Evolutionary conservation across 2,113 vertebrate genomes (phyloP).

Genomic region (Clinocottus analis): DNA sequence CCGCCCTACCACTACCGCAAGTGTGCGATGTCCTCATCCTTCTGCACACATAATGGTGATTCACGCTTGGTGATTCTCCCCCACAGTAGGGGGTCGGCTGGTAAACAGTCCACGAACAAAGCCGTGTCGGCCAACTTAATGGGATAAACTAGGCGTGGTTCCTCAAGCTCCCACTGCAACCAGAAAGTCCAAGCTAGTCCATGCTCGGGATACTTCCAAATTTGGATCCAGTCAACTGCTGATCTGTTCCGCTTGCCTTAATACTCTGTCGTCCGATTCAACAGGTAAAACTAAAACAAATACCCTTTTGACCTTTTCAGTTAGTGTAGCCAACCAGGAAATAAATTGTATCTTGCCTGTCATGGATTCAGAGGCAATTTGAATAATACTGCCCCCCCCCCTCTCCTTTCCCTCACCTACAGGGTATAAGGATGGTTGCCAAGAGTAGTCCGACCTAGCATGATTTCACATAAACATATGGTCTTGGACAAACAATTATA

Average conservation of each 20-base stretch:
- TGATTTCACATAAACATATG: neutral
- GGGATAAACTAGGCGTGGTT: conserved; percentile 51
- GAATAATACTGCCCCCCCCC: neutral
- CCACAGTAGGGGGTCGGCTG: conserved; percentile 51
- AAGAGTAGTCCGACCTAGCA: neutral
- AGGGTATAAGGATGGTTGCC: neutral
- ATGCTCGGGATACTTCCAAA: neutral
- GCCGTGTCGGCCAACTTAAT: conserved; percentile 50
- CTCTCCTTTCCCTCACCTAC: no score
- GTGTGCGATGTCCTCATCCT: conserved; percentile 11
- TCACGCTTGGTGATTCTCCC: conserved; percentile 40
- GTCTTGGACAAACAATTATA: neutral
- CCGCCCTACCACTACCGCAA: neutral
- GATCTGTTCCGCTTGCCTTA: neutral
- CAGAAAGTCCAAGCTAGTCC: conserved; percentile 18
- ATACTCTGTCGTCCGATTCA: neutral
- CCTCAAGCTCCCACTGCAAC: conserved; percentile 23
- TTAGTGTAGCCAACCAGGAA: neutral
- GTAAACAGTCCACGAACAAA: conserved; percentile 59
- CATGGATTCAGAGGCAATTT: neutral
- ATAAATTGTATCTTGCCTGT: neutral
- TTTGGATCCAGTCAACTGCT: neutral
- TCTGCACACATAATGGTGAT: conserved; percentile 10
- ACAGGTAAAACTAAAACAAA: neutral
- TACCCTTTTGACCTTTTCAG: neutral